Evolutionary conservation across 2,113 vertebrate genomes (phyloP).

Genomic region (Takifugu flavidus): DNA sequence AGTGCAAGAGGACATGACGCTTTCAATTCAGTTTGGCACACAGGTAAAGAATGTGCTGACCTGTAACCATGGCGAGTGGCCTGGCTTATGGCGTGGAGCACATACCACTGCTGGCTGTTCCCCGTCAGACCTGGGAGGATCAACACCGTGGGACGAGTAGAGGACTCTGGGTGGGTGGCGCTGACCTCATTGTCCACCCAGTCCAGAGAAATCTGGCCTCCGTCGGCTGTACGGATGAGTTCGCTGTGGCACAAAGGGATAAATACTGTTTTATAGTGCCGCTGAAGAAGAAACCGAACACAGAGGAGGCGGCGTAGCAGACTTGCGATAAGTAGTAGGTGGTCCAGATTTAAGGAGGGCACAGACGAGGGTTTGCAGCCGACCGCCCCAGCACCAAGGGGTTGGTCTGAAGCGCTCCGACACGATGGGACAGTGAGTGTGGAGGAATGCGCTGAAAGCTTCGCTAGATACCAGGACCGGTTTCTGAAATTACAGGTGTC

Average conservation of each 20-base stretch:
- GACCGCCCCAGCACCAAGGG: constrained; percentile 78
- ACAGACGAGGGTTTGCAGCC: constrained; percentile 71
- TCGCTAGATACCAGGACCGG: constrained; percentile 66
- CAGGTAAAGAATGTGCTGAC: constrained; percentile 46
- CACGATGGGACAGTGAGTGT: constrained; percentile 69
- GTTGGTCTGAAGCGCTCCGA: constrained; percentile 72
- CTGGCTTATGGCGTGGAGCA: constrained; percentile 73
- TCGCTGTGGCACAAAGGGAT: constrained; percentile 59
- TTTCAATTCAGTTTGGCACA: background rate
- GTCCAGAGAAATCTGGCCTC: constrained; percentile 84
- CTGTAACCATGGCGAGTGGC: constrained; percentile 75
- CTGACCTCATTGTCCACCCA: constrained; percentile 71
- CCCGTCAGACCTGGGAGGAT: constrained; percentile 83
- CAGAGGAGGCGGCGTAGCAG: constrained; percentile 12
- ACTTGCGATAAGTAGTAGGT: constrained; percentile 76
- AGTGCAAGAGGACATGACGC: background rate
- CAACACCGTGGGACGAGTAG: constrained; percentile 75
- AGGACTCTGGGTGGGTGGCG: constrained; percentile 49
- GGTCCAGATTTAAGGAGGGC: constrained; percentile 71
- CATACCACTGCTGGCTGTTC: constrained; percentile 77
- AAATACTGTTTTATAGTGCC: background rate
- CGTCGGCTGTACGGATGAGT: constrained; percentile 75
- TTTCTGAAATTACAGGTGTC: constrained; percentile 16
- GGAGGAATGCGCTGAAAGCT: constrained; percentile 66
- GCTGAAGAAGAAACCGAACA: background rate